Evolutionary conservation across 2,888 invertebrate species (phyloP).

Genomic region (Ornithoptera priamus): DNA sequence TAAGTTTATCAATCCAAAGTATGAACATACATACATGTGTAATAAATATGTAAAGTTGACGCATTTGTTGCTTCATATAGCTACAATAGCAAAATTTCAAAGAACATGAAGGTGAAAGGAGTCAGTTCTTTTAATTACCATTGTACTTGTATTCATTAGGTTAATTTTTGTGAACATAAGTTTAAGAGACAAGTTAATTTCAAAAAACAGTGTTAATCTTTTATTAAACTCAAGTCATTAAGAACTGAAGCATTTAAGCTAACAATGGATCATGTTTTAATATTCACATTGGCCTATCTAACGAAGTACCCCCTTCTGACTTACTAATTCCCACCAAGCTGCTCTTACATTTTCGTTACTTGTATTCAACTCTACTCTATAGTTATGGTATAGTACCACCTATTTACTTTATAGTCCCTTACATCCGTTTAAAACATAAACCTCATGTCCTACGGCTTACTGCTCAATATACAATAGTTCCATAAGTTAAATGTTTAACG

Average conservation of each 20-base stretch:
- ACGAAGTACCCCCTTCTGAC: background rate
- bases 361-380: background rate
- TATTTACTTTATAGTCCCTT: background rate
- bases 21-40: background rate
- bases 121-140: background rate
- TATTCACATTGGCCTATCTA: background rate
- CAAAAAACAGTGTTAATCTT: background rate
- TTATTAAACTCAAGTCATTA: background rate
- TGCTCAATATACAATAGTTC: slow-evolving; percentile 18
- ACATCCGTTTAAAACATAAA: background rate
- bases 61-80: background rate
- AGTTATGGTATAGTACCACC: background rate
- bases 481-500: slow-evolving; percentile 42
- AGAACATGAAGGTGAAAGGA: background rate
- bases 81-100: background rate
- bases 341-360: background rate
- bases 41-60: background rate
- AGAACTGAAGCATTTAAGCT: background rate
- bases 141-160: background rate
- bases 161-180: background rate
- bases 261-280: background rate
- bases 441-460: no score
- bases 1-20: background rate
- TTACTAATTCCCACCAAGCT: background rate
- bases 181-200: no score